Evolutionary conservation across 2,888 invertebrate species (phyloP), one percentile per base, ranked within the genome.

Genomic region (Coremacera marginata): DNA sequence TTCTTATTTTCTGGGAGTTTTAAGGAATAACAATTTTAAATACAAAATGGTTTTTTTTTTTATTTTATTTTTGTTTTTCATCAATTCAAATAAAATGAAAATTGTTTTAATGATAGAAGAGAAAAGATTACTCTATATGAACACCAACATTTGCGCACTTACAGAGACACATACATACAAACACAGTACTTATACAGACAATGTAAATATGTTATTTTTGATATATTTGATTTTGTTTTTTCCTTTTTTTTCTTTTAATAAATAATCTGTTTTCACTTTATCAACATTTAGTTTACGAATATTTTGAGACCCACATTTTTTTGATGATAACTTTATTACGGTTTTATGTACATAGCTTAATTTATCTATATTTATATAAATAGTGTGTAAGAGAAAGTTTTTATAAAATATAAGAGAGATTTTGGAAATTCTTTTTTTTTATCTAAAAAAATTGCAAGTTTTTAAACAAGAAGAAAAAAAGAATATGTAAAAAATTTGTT

Each of bases 251-350:
- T 37, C 27, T n/a, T 27, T 49, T 62, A 16, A 72, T 72, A 60
- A 72, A 72, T 72, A 62, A 57, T 62, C 72, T 63, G 11, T 62
- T 5, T 72, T 31, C 51, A 25, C 31, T 57, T 57, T 55, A 55
- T 44, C 34, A 73, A 73, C 65, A 65, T 51, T 73, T 51, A 49
- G 14, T 49, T 63, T 63, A 52, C 63, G 22, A 63, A 51, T 22
- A 65, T 22, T 73, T 73, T 73, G 73, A 65, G 73, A 73, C 73
- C 73, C 73, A 73, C 73, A 52, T 31, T n/a, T 51, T 73, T 37
- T 37, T 71, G 52, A 70, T 52, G 51, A 70, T 52, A 34, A 9
- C 19, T 70, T 34, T 31, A 71, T 3, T 19, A 34, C 11, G 34
- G 34, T 57, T 67, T 11, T 65, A 37, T 37, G 19, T 67, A 34